Evolutionary conservation across 2,113 vertebrate genomes (phyloP).

Genomic region (Phrynosoma blainvillii): DNA sequence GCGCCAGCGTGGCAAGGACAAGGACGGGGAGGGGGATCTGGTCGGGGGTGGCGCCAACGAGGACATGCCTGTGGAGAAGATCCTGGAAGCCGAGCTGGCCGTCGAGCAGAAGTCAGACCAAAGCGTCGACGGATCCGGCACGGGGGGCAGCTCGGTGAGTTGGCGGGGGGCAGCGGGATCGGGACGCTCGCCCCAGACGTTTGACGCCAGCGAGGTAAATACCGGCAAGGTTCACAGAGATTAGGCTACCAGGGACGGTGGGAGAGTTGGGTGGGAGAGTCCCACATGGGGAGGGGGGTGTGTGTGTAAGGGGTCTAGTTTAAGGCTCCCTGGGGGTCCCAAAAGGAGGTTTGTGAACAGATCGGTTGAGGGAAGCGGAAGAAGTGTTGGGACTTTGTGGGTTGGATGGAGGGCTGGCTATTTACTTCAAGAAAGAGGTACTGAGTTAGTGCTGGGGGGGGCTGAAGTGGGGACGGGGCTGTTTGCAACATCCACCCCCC

Average conservation of each 20-base stretch:
- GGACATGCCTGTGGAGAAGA: constrained; percentile 95
- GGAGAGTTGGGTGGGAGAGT: no score
- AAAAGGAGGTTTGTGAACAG: background rate
- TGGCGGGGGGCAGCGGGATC: constrained; percentile 47
- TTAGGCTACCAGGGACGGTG: background rate
- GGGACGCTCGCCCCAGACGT: background rate
- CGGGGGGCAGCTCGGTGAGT: constrained; percentile 85
- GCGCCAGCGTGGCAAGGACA: constrained; percentile 89
- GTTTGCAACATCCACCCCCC: background rate
- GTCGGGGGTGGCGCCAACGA: constrained; percentile 86
- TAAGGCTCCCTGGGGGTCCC: background rate
- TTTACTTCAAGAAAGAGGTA: no score
- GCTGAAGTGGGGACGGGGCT: no score
- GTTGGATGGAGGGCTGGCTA: background rate
- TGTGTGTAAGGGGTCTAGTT: no score
- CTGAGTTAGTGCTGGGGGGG: background rate
- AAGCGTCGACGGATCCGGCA: constrained; percentile 84
- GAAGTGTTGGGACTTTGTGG: background rate
- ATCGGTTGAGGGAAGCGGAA: fast-evolving
- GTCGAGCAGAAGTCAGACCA: constrained; percentile 94
- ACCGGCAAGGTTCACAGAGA: fast-evolving
- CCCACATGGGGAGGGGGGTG: background rate
- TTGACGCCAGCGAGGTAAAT: background rate
- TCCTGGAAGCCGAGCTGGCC: constrained; percentile 90
- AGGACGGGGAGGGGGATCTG: constrained; percentile 82